Base-by-base conservation (phyloP, 2,113 vertebrate species). In the Phaethornis superciliosus region DNA sequence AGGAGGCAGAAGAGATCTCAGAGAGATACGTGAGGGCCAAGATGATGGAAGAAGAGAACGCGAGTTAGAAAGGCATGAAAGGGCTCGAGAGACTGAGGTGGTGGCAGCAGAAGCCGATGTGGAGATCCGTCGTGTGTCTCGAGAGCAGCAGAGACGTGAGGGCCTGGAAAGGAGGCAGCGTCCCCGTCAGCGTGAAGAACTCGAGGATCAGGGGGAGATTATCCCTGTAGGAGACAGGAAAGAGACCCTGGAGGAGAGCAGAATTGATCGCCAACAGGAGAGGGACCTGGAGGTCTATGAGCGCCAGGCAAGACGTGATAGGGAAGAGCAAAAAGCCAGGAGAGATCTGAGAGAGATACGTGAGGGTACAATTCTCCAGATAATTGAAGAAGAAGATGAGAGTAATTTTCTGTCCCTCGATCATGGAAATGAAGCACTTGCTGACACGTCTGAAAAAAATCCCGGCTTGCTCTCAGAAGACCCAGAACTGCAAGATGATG, bases 191-290 rank as follows among this genome's bases (percentile, higher is more conserved):
- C 2, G 4, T 6, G 40, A 32, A 8, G 33, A 63, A 9, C 8
- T 20, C 6, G 23, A 27, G 8, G 11, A 54, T 1, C 30, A 60
- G 10, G 30, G 58, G 16, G 44, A 58, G 9, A 13, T 30, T 10
- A 4, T 4, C 13, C 5, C 0, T 1, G 15, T 9, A 28, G 6
- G 5, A 16, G 64, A 54, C 10, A 44, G 12, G 2, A 35, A 68
- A 46, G 72, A 59, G 12, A 15, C 60, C 1, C 1, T 19, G 12
- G 0, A 6, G 4, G 42, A 58, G 3, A 72, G 30, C 5, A 74
- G 30, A 9, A 1, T 26, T 4, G 1, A 40, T n/a, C 26, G 0
- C 0, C 17, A 78, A 7, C 3, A 0, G 3, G 76, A 72, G 0
- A 6, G 9, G 24, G 68, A 65, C 1, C 11, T n/a, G 7, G 32